These are phyloP conservation scores for Urocyon cinereoargenteus DNA, from an alignment of 2,797 vertebrate species.

Conservation along the genomic window DNA sequence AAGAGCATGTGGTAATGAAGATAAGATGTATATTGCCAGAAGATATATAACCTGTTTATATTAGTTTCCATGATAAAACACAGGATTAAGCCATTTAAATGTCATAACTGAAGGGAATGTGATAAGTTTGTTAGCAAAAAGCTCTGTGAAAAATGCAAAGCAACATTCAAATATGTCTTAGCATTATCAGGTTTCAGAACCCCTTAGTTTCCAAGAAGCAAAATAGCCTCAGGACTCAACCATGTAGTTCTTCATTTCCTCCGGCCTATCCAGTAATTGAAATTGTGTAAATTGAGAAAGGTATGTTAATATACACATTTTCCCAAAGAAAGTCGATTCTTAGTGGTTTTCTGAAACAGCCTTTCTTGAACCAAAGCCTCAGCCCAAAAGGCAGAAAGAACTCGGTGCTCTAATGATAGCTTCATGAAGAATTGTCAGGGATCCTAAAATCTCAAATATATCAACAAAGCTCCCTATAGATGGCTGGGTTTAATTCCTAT, in stretches of 20 bases:
- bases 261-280: not conserved
- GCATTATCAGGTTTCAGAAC: not conserved
- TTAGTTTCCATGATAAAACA: not conserved
- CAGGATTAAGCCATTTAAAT: slow-evolving; percentile 13
- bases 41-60: not conserved
- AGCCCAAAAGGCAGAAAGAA: slow-evolving; percentile 43
- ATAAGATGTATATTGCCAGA: not conserved
- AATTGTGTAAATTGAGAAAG: not conserved
- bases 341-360: not conserved
- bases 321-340: not conserved
- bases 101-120: not conserved
- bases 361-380: not conserved
- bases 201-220: not conserved
- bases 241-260: not conserved
- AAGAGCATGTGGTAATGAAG: not conserved
- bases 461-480: not conserved
- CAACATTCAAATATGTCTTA: not conserved
- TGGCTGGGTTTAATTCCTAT: not conserved
- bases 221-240: not conserved
- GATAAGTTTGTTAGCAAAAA: not conserved
- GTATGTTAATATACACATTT: not conserved
- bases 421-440: not conserved
- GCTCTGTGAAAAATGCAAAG: slow-evolving; percentile 15
- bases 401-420: not conserved
- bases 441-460: not conserved